Base-by-base conservation (phyloP, 2,888 invertebrate genomes). In the Eretmocerus hayati region DNA sequence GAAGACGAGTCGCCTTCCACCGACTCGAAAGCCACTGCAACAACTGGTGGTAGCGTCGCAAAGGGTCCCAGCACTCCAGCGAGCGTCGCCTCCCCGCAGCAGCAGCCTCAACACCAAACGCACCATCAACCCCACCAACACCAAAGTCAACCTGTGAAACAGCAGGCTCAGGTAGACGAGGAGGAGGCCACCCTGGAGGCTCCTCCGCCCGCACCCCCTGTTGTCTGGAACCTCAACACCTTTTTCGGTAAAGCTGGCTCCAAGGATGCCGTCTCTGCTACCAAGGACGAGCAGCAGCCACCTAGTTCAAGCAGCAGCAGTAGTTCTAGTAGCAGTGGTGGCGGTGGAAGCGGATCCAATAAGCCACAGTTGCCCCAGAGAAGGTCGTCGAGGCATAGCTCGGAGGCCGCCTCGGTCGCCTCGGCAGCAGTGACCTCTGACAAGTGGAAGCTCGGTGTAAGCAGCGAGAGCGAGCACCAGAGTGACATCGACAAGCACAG, bases 191-290 rank as follows among this genome's bases (percentile, higher is more conserved):
- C 59, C 11, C 65, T 66, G 70, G 78, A 72, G 62, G 78, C 58
- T 60, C 66, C 39, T 58, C 64, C 32, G 62, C 66, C 42, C 61
- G 65, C 11, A 11, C 23, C 61, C 62, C 4, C 59, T 59, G 3
- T 62, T 46, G 70, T 75, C 57, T 73, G 72, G 72, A 72, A 72
- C 46, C 61, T 73, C 8, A 62, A 66, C 33, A 68, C 67, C n/a
- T 73, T 69, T 55, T 63, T 71, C 56, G 65, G 60, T 43, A 69
- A 67, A 42, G 58, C 60, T 21, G 61, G 64, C 16, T 64, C 61
- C 3, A 54, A 62, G 8, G 65, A 64, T 4, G n/a, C 4, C 6
- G n/a, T n/a, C n/a, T n/a, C n/a, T n/a, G 2, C 19, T 23, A 39
- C 21, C 22, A 21, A 39, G 42, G 19, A 42, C 32, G 20, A 42